phyloP scores from a whole-genome alignment of 2,888 invertebrate genomes.

The Eupithecia vulgata region DNA sequence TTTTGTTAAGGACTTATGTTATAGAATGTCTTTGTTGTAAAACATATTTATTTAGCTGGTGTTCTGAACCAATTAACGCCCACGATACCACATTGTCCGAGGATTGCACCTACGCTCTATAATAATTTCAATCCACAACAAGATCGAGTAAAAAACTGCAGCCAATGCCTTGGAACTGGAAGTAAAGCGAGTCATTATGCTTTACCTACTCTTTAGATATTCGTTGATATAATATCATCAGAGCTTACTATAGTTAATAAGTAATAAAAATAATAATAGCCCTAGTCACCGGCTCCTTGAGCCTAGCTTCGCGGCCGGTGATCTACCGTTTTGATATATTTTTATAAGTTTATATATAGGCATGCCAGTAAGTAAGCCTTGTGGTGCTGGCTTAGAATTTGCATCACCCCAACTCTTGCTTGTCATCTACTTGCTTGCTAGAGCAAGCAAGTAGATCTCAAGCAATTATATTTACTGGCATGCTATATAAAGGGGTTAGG shows the following conservation, averaged over 20 bases:
- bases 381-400: too few relatives aligned
- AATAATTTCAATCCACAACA: constrained; percentile 53
- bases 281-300: too few relatives aligned
- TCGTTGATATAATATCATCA: not conserved
- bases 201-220: not conserved
- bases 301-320: too few relatives aligned
- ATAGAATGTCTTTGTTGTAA: constrained; percentile 35
- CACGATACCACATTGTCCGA: constrained; percentile 49
- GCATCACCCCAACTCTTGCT: too few relatives aligned
- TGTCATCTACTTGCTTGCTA: too few relatives aligned
- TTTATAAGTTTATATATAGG: too few relatives aligned
- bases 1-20: not conserved
- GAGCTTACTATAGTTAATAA: not conserved
- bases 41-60: constrained; percentile 29
- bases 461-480: too few relatives aligned
- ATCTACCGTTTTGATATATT: too few relatives aligned
- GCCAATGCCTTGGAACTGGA: not conserved
- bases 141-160: constrained; percentile 44
- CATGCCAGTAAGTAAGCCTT: too few relatives aligned
- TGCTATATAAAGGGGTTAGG: too few relatives aligned
- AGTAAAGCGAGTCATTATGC: not conserved
- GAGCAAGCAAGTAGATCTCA: too few relatives aligned
- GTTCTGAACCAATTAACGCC: constrained; percentile 55
- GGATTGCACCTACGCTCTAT: constrained; percentile 52
- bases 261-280: too few relatives aligned